Conservation (phyloP, 2,113 vertebrate genomes). For the Cricetomys ansorgei region DNA sequence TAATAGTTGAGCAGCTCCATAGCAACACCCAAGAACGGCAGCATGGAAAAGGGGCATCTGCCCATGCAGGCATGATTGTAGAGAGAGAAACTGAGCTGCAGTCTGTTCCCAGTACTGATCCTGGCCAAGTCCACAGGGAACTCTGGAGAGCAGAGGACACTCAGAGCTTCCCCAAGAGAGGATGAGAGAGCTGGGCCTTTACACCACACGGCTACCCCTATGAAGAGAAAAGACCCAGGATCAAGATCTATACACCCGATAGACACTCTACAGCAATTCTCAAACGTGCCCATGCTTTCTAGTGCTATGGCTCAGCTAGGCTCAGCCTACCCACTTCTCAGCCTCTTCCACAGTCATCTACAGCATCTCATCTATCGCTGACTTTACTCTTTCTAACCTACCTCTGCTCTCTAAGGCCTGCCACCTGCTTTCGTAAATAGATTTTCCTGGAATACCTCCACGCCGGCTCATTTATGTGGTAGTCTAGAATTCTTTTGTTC, state of each 20-base stretch:
- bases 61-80: background rate
- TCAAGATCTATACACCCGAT: background rate
- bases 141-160: background rate
- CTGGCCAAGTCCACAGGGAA: background rate
- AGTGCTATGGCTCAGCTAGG: background rate
- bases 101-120: accelerated
- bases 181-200: background rate
- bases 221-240: background rate
- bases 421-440: background rate
- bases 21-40: background rate
- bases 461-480: background rate
- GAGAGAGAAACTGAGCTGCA: background rate
- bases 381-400: background rate
- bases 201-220: background rate
- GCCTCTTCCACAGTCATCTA: background rate
- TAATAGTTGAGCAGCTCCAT: background rate
- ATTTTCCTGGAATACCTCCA: background rate
- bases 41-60: background rate
- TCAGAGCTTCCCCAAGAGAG: background rate
- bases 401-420: background rate
- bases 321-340: background rate
- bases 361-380: background rate
- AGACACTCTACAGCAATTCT: background rate
- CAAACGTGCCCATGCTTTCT: background rate
- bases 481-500: background rate